Evolutionary conservation across 2,113 vertebrate genomes (phyloP).

Genomic region (Carollia perspicillata): DNA sequence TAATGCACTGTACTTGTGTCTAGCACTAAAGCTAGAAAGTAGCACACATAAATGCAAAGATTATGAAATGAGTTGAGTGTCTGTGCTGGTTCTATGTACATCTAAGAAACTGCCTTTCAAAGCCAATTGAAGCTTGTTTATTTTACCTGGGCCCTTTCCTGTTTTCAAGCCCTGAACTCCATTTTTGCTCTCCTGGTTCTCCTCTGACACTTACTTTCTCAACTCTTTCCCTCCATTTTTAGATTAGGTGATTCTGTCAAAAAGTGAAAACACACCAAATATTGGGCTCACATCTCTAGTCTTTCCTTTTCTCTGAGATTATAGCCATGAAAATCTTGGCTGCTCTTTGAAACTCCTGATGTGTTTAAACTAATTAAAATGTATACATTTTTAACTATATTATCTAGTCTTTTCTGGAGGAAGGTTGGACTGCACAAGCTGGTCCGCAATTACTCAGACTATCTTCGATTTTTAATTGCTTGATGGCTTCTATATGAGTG

Average conservation of each 20-base stretch:
- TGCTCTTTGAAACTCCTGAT: background rate
- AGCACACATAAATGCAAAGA: background rate
- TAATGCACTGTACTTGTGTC: background rate
- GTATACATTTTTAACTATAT: background rate
- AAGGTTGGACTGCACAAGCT: background rate
- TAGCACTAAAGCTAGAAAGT: background rate
- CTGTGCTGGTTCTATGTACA: background rate
- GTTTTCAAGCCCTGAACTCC: background rate
- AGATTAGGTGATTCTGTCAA: background rate
- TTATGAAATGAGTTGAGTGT: background rate
- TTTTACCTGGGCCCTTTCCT: background rate
- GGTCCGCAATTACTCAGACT: background rate
- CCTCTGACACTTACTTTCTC: background rate
- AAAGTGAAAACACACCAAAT: background rate
- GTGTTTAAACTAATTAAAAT: background rate
- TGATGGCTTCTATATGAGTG: background rate
- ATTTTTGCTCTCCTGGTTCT: background rate
- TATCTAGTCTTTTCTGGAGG: background rate
- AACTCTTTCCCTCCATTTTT: background rate
- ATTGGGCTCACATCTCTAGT: background rate
- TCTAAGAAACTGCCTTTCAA: background rate
- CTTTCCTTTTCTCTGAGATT: background rate
- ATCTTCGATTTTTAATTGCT: background rate
- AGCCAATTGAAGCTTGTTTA: background rate
- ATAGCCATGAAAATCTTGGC: background rate